Evolutionary conservation across 2,888 invertebrate species (phyloP).

Genomic region (Xiphydria camelus): DNA sequence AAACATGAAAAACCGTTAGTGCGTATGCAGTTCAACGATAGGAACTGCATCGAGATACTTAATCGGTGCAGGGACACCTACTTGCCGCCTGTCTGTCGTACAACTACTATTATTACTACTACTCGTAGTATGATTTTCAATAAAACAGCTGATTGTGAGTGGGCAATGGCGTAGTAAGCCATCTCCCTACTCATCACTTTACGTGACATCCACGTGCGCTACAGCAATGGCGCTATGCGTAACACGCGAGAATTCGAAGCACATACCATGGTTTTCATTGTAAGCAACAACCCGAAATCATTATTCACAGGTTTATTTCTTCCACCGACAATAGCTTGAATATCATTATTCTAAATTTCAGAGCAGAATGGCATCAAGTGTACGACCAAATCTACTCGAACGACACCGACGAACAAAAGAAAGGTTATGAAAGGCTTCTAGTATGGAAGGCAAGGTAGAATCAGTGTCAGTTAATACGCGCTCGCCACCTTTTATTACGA

Average conservation of each 20-base stretch:
- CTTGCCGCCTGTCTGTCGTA: too few species aligned
- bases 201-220: not conserved
- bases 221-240: conserved; percentile 34
- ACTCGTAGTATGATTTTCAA: too few species aligned
- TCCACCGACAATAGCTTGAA: not conserved
- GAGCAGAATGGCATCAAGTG: conserved; percentile 49
- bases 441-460: conserved; percentile 52
- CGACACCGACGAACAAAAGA: conserved; percentile 36
- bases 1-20: too few species aligned
- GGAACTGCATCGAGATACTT: too few species aligned
- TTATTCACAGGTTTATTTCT: not conserved
- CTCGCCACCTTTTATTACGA: not conserved
- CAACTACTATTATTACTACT: too few species aligned
- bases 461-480: not conserved
- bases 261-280: conserved; percentile 48
- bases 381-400: conserved; percentile 50
- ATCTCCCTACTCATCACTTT: too few species aligned
- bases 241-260: conserved; percentile 33
- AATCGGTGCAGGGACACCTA: too few species aligned
- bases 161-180: too few species aligned
- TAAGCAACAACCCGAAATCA: conserved; percentile 23
- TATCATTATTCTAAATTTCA: conserved; percentile 15
- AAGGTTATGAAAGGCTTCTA: conserved; percentile 43
- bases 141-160: too few species aligned
- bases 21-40: too few species aligned